Conservation (phyloP, 2,113 vertebrate genomes). For the Proterorhinus semilunaris region DNA sequence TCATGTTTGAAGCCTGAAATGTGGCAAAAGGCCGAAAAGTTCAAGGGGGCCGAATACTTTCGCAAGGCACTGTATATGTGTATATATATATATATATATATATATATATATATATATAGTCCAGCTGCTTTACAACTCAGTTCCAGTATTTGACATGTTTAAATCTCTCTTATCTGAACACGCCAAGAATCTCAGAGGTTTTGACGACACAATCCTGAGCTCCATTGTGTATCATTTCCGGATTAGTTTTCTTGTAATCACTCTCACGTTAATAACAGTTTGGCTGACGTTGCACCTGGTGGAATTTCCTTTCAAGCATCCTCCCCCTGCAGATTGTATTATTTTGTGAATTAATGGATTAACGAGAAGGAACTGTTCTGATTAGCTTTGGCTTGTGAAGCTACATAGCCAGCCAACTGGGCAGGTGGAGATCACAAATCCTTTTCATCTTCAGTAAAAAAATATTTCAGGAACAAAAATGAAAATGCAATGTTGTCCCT, state of each 20-base stretch:
- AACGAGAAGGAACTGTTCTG: conserved; percentile 52
- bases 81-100: too few relatives aligned
- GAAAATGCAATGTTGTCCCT: background rate
- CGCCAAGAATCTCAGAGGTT: too few relatives aligned
- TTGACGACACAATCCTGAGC: too few relatives aligned
- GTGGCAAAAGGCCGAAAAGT: too few relatives aligned
- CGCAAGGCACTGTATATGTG: too few relatives aligned
- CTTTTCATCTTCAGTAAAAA: conserved; percentile 49
- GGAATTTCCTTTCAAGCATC: conserved; percentile 8
- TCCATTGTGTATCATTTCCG: background rate
- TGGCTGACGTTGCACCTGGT: conserved; percentile 22
- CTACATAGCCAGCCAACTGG: conserved; percentile 37
- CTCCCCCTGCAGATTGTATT: conserved; percentile 33
- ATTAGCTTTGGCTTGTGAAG: conserved; percentile 44
- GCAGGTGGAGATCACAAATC: conserved; percentile 40
- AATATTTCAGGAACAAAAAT: conserved; percentile 31
- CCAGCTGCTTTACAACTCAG: too few relatives aligned
- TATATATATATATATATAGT: too few relatives aligned
- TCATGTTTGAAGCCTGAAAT: too few relatives aligned
- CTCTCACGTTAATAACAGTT: conserved; percentile 6
- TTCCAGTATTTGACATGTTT: too few relatives aligned
- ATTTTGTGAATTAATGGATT: conserved; percentile 54
- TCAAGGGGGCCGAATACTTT: too few relatives aligned
- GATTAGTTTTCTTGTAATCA: background rate
- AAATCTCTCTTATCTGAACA: too few relatives aligned